Percentiles rank a stretch among this genome's conserved stretches.
phyloP scores from a whole-genome alignment of 2,113 vertebrate genomes.

The Elachura formosa region DNA sequence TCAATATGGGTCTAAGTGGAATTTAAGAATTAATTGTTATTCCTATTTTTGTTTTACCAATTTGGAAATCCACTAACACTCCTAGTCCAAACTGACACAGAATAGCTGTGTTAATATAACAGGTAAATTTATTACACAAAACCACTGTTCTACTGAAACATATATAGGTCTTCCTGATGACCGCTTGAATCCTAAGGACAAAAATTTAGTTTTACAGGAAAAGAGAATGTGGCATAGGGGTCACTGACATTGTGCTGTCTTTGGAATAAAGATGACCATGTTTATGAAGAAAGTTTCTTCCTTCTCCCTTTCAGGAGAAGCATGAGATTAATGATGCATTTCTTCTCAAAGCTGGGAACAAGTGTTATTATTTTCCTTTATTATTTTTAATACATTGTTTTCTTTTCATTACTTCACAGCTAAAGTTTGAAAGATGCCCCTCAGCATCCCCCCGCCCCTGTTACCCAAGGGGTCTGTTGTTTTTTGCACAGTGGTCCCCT shows the following conservation, averaged over 20 bases:
- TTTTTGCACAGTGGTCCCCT: background rate
- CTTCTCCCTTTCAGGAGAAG: background rate
- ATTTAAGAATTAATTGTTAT: background rate
- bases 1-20: accelerated
- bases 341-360: background rate
- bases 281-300: background rate
- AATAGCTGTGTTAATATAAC: background rate
- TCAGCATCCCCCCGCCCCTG: background rate
- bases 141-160: accelerated
- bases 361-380: background rate
- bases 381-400: background rate
- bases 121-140: background rate
- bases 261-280: background rate
- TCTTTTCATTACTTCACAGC: background rate
- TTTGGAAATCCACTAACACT: background rate
- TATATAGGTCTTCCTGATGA: background rate
- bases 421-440: background rate
- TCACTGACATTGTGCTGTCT: background rate
- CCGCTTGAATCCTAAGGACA: accelerated
- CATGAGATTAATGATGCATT: background rate
- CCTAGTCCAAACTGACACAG: background rate
- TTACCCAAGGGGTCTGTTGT: background rate
- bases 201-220: background rate
- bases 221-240: background rate
- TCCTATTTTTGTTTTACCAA: background rate